Percentiles rank a stretch among this genome's conserved stretches.
phyloP scores from a whole-genome alignment of 2,888 invertebrate species.

The Ennomos quercinarius region DNA sequence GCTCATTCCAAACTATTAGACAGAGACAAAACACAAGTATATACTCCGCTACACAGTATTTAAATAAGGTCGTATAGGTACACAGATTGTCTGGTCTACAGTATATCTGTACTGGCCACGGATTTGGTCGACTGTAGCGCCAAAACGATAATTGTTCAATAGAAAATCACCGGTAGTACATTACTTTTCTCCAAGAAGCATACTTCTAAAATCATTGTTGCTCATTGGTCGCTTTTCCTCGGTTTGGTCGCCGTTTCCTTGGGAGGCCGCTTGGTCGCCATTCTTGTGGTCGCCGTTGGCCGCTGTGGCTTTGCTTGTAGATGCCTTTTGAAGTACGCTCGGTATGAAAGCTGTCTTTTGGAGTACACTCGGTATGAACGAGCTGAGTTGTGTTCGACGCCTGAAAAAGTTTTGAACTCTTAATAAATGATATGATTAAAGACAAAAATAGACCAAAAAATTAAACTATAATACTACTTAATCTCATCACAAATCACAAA shows the following conservation, averaged over 20 bases:
- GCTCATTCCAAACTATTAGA: no score
- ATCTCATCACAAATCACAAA: no score
- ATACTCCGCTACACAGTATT: no score
- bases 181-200: conserved; percentile 74
- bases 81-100: conserved; percentile 4
- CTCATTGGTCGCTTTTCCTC: conserved; percentile 62
- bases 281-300: conserved; percentile 43
- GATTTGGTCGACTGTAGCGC: conserved; percentile 2
- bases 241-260: conserved; percentile 36
- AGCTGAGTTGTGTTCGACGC: conserved; percentile 78
- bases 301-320: conserved; percentile 57
- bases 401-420: conserved; percentile 45
- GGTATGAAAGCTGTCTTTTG: conserved; percentile 64
- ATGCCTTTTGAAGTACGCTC: conserved; percentile 69
- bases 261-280: neutral
- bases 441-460: no score
- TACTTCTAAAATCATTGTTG: conserved; percentile 84
- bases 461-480: no score
- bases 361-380: conserved; percentile 77
- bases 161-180: neutral
- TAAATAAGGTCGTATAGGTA: neutral
- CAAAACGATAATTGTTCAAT: neutral
- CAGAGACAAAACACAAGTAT: no score
- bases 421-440: neutral
- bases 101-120: conserved; percentile 7